Percentiles rank a stretch among this genome's conserved stretches.
These are phyloP conservation scores for Phortica magna DNA, from an alignment of 2,888 invertebrate species.

Conservation along the genomic window DNA sequence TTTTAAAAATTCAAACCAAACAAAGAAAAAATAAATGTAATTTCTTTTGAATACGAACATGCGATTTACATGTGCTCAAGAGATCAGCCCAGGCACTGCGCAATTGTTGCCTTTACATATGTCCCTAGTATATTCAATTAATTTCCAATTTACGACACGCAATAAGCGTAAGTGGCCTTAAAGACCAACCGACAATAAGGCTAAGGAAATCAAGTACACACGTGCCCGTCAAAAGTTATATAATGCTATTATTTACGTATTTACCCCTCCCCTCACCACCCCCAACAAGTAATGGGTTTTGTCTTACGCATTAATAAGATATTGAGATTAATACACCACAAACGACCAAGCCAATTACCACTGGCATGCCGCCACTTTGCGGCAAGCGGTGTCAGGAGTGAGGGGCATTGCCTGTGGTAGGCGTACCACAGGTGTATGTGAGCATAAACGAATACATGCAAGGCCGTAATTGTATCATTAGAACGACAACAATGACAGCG, in stretches of 20 bases:
- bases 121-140: conserved; percentile 28
- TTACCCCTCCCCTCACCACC: neutral
- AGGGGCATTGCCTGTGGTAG: neutral
- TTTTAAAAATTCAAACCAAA: too few species aligned
- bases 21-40: too few species aligned
- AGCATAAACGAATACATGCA: conserved; percentile 11
- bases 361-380: neutral
- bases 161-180: neutral
- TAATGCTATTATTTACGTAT: conserved; percentile 33
- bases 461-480: conserved; percentile 1
- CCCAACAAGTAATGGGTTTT: conserved; percentile 4
- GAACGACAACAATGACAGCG: neutral
- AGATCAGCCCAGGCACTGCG: too few species aligned
- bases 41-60: too few species aligned
- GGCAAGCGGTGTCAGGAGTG: too few species aligned
- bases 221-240: neutral
- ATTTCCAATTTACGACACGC: conserved; percentile 15
- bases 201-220: too few species aligned
- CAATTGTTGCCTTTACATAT: neutral
- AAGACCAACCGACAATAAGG: too few species aligned
- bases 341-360: conserved; percentile 12
- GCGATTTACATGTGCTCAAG: too few species aligned
- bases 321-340: conserved; percentile 30
- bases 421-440: neutral
- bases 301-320: conserved; percentile 29